Evolutionary conservation across 2,113 vertebrate genomes (phyloP).

Genomic region (Chloebia gouldiae): DNA sequence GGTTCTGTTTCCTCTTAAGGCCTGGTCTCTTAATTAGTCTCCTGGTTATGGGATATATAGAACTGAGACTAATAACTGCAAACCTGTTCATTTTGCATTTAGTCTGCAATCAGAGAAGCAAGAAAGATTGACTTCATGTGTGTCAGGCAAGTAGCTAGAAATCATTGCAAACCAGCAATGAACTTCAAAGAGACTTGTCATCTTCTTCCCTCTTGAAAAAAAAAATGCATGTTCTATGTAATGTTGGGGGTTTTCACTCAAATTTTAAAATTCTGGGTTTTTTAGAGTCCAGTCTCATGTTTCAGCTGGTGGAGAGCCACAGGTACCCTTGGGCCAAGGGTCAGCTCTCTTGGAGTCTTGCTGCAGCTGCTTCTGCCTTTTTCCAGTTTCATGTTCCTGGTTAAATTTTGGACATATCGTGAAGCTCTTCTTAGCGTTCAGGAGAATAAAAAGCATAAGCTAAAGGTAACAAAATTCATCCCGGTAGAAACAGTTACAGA

Average conservation of each 20-base stretch:
- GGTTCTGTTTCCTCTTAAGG: background rate
- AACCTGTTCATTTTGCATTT: background rate
- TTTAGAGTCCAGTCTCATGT: background rate
- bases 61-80: background rate
- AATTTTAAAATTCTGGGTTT: background rate
- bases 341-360: background rate
- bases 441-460: background rate
- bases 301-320: background rate
- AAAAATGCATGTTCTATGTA: background rate
- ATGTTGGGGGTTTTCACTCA: background rate
- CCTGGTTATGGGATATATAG: background rate
- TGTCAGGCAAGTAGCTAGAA: background rate
- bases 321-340: background rate
- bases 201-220: background rate
- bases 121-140: background rate
- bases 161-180: background rate
- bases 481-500: background rate
- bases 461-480: background rate
- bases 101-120: background rate
- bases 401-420: background rate
- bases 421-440: background rate
- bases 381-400: background rate
- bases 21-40: background rate
- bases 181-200: background rate
- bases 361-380: background rate